A percentile compares a stretch with the other conserved stretches of the same genome.
Evolutionary conservation across 2,888 invertebrate species (phyloP).

Genomic region (Hirtodrosophila trivittata): DNA sequence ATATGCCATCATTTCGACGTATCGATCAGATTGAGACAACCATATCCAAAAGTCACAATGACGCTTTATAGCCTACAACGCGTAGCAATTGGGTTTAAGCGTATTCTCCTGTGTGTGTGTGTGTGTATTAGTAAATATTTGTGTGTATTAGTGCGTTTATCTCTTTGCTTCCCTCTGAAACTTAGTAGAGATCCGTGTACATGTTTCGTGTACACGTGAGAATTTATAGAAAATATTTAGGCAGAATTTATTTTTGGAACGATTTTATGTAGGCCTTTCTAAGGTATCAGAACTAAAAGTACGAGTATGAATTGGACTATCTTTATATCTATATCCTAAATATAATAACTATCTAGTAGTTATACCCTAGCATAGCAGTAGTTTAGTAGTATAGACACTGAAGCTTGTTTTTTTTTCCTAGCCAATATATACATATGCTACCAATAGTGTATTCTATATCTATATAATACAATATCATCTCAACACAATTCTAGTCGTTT

Average conservation of each 20-base stretch:
- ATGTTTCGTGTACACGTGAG: slow-evolving; percentile 10
- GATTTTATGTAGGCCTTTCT: slow-evolving; percentile 44
- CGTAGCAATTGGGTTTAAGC: slow-evolving; percentile 75
- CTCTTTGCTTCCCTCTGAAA: not conserved
- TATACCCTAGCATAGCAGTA: not conserved
- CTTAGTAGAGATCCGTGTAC: not conserved
- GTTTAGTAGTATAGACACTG: too few species aligned
- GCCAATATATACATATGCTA: not conserved
- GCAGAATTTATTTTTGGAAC: slow-evolving; percentile 67
- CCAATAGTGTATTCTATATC: too few species aligned
- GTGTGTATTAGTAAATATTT: slow-evolving; percentile 10
- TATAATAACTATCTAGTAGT: not conserved
- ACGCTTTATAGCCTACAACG: slow-evolving; percentile 79
- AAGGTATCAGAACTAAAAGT: slow-evolving; percentile 13
- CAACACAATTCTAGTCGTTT: slow-evolving; percentile 68
- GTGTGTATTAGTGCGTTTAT: slow-evolving; percentile 8
- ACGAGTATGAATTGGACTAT: too few species aligned
- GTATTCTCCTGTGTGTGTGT: slow-evolving; percentile 7
- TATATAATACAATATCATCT: slow-evolving; percentile 41
- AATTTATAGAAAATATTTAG: slow-evolving; percentile 17
- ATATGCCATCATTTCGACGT: slow-evolving; percentile 81
- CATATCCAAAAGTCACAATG: slow-evolving; percentile 80
- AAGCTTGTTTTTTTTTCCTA: too few species aligned
- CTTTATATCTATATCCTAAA: too few species aligned
- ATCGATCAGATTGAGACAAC: slow-evolving; percentile 82